Evolutionary conservation across 2,113 vertebrate genomes (phyloP).

Genomic region (Scortum barcoo): DNA sequence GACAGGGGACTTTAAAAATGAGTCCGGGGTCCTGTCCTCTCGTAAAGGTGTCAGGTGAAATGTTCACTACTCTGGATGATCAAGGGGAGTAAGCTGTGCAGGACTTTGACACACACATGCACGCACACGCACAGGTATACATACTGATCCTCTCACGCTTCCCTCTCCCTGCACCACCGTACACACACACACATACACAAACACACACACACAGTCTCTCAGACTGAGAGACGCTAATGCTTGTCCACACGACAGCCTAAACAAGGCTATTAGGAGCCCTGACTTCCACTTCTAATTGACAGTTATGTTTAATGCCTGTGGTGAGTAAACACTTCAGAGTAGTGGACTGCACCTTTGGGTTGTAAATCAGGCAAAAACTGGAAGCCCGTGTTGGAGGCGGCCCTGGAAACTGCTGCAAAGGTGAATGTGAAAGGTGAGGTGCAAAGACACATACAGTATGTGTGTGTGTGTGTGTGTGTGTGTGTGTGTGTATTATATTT

Average conservation of each 20-base stretch:
- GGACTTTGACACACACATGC: constrained; percentile 38
- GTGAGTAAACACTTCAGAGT: constrained; percentile 75
- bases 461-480: neutral
- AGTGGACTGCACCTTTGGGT: constrained; percentile 58
- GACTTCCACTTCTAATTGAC: constrained; percentile 79
- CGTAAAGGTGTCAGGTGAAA: constrained; percentile 84
- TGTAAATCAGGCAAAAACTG: constrained; percentile 61
- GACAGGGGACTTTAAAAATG: constrained; percentile 67
- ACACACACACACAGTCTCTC: constrained; percentile 22
- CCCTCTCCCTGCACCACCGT: neutral
- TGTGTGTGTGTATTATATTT: neutral
- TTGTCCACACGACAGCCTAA: constrained; percentile 63
- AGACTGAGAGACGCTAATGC: constrained; percentile 72
- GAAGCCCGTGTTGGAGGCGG: constrained; percentile 20
- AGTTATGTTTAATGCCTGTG: constrained; percentile 76
- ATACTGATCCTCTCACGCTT: constrained; percentile 9
- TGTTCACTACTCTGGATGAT: constrained; percentile 77
- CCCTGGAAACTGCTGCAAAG: constrained; percentile 34
- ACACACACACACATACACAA: constrained; percentile 5
- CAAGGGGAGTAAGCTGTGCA: constrained; percentile 70
- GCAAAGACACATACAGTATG: constrained; percentile 10
- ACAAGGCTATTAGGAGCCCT: constrained; percentile 74
- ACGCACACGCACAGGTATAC: constrained; percentile 21
- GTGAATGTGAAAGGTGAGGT: constrained; percentile 43
- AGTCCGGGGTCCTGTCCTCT: constrained; percentile 79